A percentile compares a stretch with the other conserved stretches of the same genome.
These are phyloP conservation scores for Drosophila biarmipes DNA, from an alignment of 1,140 invertebrate genomes.

Conservation along the genomic window DNA sequence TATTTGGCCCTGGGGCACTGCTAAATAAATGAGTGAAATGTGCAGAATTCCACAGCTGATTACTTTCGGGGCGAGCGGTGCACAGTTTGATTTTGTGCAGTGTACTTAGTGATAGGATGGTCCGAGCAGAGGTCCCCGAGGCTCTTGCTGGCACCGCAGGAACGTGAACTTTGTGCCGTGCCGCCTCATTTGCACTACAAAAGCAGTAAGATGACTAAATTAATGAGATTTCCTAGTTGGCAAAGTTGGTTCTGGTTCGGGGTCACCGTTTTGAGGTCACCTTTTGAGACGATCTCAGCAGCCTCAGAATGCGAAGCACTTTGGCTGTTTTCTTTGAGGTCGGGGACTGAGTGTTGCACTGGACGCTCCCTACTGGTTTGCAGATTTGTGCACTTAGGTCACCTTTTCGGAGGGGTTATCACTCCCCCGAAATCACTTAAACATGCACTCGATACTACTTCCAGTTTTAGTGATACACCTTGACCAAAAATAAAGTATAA, in stretches of 20 bases:
- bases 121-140: constrained; percentile 46
- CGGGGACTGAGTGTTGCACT: constrained; percentile 9
- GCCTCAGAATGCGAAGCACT: constrained; percentile 37
- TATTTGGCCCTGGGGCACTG: neutral
- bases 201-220: constrained; percentile 62
- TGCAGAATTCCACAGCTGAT: neutral
- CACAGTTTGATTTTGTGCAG: neutral
- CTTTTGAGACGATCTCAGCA: constrained; percentile 38
- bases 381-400: constrained; percentile 22
- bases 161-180: constrained; percentile 72
- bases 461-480: too few species aligned
- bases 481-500: too few species aligned
- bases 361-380: constrained; percentile 26
- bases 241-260: constrained; percentile 35
- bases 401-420: neutral
- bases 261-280: constrained; percentile 44
- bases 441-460: too few species aligned
- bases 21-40: neutral
- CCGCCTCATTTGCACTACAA: constrained; percentile 66
- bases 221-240: constrained; percentile 67
- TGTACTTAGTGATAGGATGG: constrained; percentile 27
- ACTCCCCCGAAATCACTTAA: neutral
- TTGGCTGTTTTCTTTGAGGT: constrained; percentile 26
- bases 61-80: too few species aligned
- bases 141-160: constrained; percentile 48